These are phyloP conservation scores for Netelia fuscicornis DNA, from an alignment of 2,888 invertebrate genomes.

Conservation along the genomic window DNA sequence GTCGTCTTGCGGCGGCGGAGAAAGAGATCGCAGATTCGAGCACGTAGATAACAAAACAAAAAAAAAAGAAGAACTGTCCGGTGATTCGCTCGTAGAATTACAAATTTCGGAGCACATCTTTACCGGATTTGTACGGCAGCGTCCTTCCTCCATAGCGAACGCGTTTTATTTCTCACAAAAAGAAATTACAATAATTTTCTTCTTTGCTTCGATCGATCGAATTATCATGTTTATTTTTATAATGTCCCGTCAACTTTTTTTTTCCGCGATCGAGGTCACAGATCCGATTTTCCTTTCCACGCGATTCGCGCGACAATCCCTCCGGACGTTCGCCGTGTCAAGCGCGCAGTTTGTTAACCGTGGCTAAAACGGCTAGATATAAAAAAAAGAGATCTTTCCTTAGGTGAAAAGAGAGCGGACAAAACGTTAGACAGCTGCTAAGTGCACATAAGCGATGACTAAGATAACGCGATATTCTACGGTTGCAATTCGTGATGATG, in stretches of 20 bases:
- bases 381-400: background rate
- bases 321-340: too few relatives aligned
- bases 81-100: conserved; percentile 60
- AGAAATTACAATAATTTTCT: background rate
- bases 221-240: background rate
- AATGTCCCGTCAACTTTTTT: background rate
- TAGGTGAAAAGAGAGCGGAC: conserved; percentile 1
- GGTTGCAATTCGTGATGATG: conserved; percentile 76
- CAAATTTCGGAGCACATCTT: conserved; percentile 51
- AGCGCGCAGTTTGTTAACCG: background rate
- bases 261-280: conserved; percentile 35
- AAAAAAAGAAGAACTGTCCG: conserved; percentile 30
- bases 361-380: conserved; percentile 5
- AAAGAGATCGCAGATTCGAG: conserved; percentile 64
- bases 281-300: background rate
- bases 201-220: background rate
- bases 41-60: conserved; percentile 60
- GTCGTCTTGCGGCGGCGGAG: conserved; percentile 13
- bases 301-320: background rate
- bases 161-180: conserved; percentile 15
- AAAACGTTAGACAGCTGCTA: conserved; percentile 18
- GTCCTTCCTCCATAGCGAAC: conserved; percentile 17
- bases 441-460: conserved; percentile 73
- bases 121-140: background rate
- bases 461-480: conserved; percentile 75